Percentiles rank a stretch among this genome's conserved stretches.
Evolutionary conservation across 2,797 vertebrate genomes (phyloP).

Genomic region (Pangasius sanitwongsei): DNA sequence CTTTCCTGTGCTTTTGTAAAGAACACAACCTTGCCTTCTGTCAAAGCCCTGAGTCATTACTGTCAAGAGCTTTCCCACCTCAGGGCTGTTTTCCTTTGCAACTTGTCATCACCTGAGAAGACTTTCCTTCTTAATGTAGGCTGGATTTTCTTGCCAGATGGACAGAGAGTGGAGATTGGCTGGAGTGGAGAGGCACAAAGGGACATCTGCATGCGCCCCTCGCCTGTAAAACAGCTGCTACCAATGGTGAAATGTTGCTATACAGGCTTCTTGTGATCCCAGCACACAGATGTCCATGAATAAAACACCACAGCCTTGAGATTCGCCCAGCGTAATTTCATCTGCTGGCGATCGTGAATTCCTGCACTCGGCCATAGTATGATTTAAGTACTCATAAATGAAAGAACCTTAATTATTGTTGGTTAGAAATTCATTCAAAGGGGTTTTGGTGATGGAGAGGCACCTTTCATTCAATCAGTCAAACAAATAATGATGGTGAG

Average conservation of each 20-base stretch:
- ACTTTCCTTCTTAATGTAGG: conserved; percentile 30
- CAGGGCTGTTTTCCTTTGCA: conserved; percentile 9
- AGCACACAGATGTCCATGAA: conserved; percentile 44
- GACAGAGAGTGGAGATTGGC: conserved; percentile 11
- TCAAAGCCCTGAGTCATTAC: conserved; percentile 20
- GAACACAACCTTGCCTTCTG: conserved; percentile 3
- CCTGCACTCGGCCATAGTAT: background rate
- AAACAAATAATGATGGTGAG: background rate
- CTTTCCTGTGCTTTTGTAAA: background rate
- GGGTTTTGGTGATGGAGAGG: background rate
- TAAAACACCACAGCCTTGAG: conserved; percentile 36
- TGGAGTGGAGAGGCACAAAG: conserved; percentile 30
- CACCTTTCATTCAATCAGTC: background rate
- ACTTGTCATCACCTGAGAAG: conserved; percentile 35
- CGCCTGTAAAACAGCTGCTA: conserved; percentile 40
- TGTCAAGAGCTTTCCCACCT: conserved; percentile 9
- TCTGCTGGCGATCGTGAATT: background rate
- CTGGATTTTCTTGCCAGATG: conserved; percentile 12
- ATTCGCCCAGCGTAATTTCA: background rate
- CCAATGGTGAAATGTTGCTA: conserved; percentile 19
- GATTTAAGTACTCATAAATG: background rate
- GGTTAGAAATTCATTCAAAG: background rate
- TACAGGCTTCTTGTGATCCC: conserved; percentile 39
- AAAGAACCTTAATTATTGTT: conserved; percentile 16
- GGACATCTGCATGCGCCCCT: conserved; percentile 32